A percentile compares a stretch with the other conserved stretches of the same genome.
Evolutionary conservation across 1,140 invertebrate species (phyloP).

Genomic region (Lepidostoma basale): DNA sequence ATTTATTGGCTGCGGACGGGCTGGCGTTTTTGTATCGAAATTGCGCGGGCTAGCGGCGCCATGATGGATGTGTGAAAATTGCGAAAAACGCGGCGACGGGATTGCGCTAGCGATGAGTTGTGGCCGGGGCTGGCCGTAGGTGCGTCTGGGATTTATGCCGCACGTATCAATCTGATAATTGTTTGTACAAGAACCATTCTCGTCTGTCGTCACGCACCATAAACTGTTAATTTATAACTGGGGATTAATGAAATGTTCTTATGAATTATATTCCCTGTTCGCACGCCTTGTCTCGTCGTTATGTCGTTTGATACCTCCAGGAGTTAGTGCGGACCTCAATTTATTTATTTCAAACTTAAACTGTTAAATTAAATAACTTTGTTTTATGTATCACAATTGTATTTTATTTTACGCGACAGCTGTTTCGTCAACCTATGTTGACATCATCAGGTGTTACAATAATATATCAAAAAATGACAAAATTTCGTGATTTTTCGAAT

Average conservation of each 20-base stretch:
- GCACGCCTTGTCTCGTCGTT: too few relatives aligned
- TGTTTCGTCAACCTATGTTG: too few relatives aligned
- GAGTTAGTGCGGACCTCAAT: too few relatives aligned
- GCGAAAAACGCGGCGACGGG: constrained; percentile 10
- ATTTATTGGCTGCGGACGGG: constrained; percentile 21
- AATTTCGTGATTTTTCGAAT: too few relatives aligned
- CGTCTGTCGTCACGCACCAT: constrained; percentile 6
- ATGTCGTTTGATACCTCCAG: too few relatives aligned
- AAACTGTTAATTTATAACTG: neutral
- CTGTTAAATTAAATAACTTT: too few relatives aligned
- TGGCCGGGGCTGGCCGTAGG: neutral
- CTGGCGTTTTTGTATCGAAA: constrained; percentile 8
- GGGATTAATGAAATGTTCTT: neutral
- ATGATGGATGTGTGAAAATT: constrained; percentile 28
- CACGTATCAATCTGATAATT: constrained; percentile 23
- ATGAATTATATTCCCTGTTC: too few relatives aligned
- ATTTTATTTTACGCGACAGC: too few relatives aligned
- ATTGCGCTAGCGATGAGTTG: constrained; percentile 9
- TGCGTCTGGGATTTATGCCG: constrained; percentile 12
- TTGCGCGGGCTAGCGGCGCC: constrained; percentile 7
- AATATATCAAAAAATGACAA: too few relatives aligned
- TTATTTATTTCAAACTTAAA: too few relatives aligned
- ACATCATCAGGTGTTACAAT: too few relatives aligned
- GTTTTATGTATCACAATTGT: too few relatives aligned
- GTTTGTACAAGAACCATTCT: constrained; percentile 12